phyloP scores from a whole-genome alignment of 2,113 vertebrate genomes.

The Suricata suricatta region DNA sequence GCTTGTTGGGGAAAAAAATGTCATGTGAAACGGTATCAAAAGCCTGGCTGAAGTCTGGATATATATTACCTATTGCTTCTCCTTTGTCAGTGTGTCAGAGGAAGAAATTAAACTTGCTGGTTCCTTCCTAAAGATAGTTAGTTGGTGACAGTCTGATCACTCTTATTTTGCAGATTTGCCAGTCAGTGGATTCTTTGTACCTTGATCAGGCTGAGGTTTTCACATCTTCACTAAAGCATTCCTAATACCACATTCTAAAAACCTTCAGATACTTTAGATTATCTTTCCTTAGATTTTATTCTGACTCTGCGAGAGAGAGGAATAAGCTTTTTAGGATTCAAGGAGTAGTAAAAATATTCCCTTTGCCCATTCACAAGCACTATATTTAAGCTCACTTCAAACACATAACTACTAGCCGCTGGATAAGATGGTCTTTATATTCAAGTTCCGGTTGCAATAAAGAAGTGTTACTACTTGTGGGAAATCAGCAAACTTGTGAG shows the following conservation, averaged over 20 bases:
- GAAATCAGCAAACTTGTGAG: background rate
- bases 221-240: background rate
- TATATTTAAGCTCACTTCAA: background rate
- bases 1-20: conserved; percentile 59
- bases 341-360: background rate
- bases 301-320: background rate
- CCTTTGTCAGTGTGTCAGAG: conserved; percentile 24
- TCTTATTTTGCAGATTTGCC: conserved; percentile 5
- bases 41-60: conserved; percentile 51
- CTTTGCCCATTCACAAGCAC: background rate
- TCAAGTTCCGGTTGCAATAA: background rate
- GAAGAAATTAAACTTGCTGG: conserved; percentile 40
- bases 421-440: background rate
- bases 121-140: background rate
- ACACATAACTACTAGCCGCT: background rate
- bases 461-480: background rate
- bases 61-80: conserved; percentile 13
- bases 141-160: background rate
- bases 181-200: background rate
- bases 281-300: background rate
- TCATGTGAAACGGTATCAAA: conserved; percentile 52
- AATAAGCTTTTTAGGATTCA: background rate
- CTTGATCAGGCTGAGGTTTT: background rate
- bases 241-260: background rate
- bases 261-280: background rate